A percentile compares a stretch with the other conserved stretches of the same genome.
Conservation (phyloP, 2,797 vertebrate genomes). For the Sebastes itinus region DNA sequence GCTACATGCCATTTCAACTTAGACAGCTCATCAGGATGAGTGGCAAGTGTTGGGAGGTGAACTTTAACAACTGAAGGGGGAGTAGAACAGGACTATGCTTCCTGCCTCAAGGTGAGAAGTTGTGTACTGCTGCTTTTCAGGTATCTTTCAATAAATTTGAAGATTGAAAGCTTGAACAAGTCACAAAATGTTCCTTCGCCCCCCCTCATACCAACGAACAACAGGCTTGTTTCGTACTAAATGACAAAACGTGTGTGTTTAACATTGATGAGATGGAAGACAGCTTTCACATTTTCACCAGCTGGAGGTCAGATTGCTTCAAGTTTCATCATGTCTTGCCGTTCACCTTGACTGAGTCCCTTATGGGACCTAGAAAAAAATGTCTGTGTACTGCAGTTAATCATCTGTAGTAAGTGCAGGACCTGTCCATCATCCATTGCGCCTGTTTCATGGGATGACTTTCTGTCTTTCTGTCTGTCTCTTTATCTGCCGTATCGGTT, state of each 20-base stretch:
- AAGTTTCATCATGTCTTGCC: constrained; percentile 80
- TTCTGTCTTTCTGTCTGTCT: constrained; percentile 27
- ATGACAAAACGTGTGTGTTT: constrained; percentile 44
- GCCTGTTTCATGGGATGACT: constrained; percentile 43
- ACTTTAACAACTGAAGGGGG: constrained; percentile 40
- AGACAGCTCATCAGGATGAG: constrained; percentile 57
- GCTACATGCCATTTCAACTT: constrained; percentile 45
- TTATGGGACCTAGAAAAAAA: constrained; percentile 38
- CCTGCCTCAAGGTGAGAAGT: constrained; percentile 42
- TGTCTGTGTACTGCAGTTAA: constrained; percentile 59
- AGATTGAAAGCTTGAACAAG: constrained; percentile 10
- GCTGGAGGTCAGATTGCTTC: constrained; percentile 72
- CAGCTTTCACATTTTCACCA: constrained; percentile 51
- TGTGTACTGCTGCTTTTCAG: constrained; percentile 18
- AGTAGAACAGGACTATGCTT: constrained; percentile 6
- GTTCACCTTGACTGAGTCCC: constrained; percentile 70
- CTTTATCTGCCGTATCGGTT: constrained; percentile 36
- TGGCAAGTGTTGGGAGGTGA: constrained; percentile 52
- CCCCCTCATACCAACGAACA: not conserved
- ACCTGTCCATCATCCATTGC: constrained; percentile 58
- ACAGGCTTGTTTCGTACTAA: constrained; percentile 27
- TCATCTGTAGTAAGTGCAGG: constrained; percentile 50
- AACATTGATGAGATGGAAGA: constrained; percentile 43
- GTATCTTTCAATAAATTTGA: constrained; percentile 12
- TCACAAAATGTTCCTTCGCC: constrained; percentile 13